Base-by-base conservation (phyloP, 92 coral and sea anemone species). In the Heliopora coerulea region DNA sequence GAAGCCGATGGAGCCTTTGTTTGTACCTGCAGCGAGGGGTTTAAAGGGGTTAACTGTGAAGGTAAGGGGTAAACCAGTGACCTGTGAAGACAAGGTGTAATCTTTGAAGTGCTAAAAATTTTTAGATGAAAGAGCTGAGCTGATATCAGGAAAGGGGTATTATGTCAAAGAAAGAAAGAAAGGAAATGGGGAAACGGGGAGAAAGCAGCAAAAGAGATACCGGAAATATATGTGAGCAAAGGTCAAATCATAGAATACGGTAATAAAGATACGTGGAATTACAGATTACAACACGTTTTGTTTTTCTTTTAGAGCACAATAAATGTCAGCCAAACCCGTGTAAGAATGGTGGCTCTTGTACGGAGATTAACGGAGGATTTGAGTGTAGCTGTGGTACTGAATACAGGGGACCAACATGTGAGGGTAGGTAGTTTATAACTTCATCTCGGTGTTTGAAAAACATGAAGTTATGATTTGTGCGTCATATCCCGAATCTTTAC, bases 291-390 rank as follows among this genome's bases (percentile, higher is more conserved):
- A n/a, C n/a, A 2, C 44, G 30, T 41, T 44, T 12, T 1, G 7
- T 63, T 17, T 21, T 8, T 24, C 29, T 29, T 46, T 6, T 56
- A 93, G 97, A 93, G 63, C 84, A 88, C 69, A 93, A 93, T 68
- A 93, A 93, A 62, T 93, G 97, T 59, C 97, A 93, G 73, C 97
- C 97, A 0, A 93, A 93, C 60, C 97, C 97, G 21, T 93, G 97
- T 64, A 87, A 88, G 48, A 93, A 93, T 62, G 97, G 97, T 3
- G 97, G 97, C 17, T 87, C 96, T 14, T 92, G 97, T 70, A 92
- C 97, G 5, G 97, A 92, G 56, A 90, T 92, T 49, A 96, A 92
- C 56, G 97, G 87, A 46, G 97, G 97, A 26, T 92, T 89, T 62
- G 97, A 92, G 80, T 92, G 97, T 68, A 88, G 96, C 54, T 92